phyloP scores from a whole-genome alignment of 2,888 invertebrate species.

The Lumbricus terrestris region DNA sequence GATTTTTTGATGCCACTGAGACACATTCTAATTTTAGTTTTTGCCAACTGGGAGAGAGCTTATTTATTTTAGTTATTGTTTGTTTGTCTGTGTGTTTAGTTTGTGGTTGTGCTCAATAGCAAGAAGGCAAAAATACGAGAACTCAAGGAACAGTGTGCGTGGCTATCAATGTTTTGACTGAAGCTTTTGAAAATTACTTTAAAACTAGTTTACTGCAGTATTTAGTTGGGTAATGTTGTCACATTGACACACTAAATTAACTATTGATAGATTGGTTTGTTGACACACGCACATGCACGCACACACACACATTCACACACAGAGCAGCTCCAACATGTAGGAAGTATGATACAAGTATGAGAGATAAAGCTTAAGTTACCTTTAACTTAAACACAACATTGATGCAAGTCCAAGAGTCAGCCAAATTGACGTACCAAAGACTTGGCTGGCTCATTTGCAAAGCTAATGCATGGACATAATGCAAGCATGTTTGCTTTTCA shows the following conservation, averaged over 20 bases:
- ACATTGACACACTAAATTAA: too few relatives aligned
- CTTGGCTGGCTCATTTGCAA: too few relatives aligned
- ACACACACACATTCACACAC: too few relatives aligned
- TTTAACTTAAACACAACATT: not conserved
- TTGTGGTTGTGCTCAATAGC: not conserved
- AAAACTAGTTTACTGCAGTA: not conserved
- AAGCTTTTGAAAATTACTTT: not conserved
- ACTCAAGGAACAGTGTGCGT: not conserved
- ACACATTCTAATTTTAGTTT: not conserved
- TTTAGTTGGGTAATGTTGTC: too few relatives aligned
- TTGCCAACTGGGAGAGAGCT: not conserved
- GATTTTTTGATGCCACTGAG: not conserved
- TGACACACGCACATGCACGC: too few relatives aligned
- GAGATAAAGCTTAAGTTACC: not conserved
- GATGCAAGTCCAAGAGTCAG: too few relatives aligned
- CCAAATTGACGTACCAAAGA: too few relatives aligned
- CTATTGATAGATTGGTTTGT: too few relatives aligned
- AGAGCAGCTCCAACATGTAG: too few relatives aligned
- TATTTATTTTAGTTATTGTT: not conserved
- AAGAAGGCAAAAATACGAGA: conserved; percentile 12
- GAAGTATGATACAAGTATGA: not conserved
- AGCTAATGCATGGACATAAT: too few relatives aligned
- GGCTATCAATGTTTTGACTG: not conserved
- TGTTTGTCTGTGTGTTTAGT: not conserved
- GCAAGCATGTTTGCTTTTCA: too few relatives aligned